Base-by-base conservation (phyloP, 1,140 invertebrate species). In the Meloidogyne chitwoodi region DNA sequence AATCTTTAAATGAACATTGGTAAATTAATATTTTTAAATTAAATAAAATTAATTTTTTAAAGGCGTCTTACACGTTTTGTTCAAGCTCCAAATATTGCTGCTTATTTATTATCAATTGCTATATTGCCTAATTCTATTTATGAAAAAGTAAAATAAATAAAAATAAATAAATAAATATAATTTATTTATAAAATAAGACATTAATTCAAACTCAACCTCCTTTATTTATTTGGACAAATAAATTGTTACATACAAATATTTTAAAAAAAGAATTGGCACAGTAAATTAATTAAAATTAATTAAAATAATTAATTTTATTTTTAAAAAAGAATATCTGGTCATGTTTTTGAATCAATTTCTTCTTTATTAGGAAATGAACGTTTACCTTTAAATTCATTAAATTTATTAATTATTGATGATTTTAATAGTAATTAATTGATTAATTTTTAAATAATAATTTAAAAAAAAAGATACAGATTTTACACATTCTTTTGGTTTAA, bases 1-100 rank as follows among this genome's bases (percentile, higher is more conserved):
- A 68, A 27, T 56, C 38, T 38, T 63, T 80, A 34, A 78, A 81
- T 65, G 81, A 83, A 48, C 77, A 81, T 61, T 81, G 80, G 80
- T 34, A 64, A 24, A 22, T 83, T 2, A 81, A 78, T 10, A 63
- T 81, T 26, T 81, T 81, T 69, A 24, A 70, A 70, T 48, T 22
- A 44, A 16, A n/a, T 22, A 41, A 41, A 19, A 22, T n/a, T 34
- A 27, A 69, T 12, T 70, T n/a, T 56, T 56, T 56, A 56, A 56
- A 56, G 78, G 78, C 62, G 44, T 10, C 14, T 79, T 29, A 72
- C 73, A 3, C 26, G 77, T 19, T 80, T 80, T 66, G 72, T 82
- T 22, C 77, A 80, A 73, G 79, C 75, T 1, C 77, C 81, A 34
- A 80, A 80, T 41, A 34, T 80, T 8, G 71, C 77, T 29, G 69